Conservation (phyloP, 2,113 vertebrate species). For the Gnathonemus echidnorhynchus region DNA sequence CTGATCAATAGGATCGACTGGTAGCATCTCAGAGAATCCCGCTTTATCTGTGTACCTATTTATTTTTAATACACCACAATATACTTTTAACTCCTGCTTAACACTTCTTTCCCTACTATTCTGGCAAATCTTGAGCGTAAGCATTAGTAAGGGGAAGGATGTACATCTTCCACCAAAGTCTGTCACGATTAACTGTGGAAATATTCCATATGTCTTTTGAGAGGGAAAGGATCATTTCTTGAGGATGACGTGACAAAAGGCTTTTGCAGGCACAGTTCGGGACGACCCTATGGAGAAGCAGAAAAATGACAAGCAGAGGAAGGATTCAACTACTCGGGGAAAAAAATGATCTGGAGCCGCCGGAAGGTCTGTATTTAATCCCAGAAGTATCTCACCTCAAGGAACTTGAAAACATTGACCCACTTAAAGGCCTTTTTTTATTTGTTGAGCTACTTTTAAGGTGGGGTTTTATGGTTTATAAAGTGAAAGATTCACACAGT, state of each 20-base stretch:
- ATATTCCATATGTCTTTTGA: neutral
- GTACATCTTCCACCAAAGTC: neutral
- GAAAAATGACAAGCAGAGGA: neutral
- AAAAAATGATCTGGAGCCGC: neutral
- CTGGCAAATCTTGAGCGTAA: neutral
- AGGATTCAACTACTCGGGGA: neutral
- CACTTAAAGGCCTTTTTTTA: too few species aligned
- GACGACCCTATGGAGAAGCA: neutral
- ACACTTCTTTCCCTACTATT: neutral
- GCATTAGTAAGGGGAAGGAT: neutral
- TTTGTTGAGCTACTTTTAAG: neutral
- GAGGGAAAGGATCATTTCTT: neutral
- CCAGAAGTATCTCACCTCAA: neutral
- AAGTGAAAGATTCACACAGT: neutral
- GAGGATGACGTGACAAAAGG: neutral
- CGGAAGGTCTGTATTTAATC: neutral
- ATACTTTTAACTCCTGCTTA: slow-evolving; percentile 7
- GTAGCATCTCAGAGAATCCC: neutral
- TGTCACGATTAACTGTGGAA: neutral
- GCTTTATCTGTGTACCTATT: neutral
- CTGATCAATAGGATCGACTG: slow-evolving; percentile 11
- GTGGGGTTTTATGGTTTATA: neutral
- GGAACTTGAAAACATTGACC: neutral
- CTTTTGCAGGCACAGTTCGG: neutral
- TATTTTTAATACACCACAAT: neutral